These are phyloP conservation scores for Notoglanidium macrostoma DNA, from an alignment of 2,797 vertebrate genomes.

Conservation along the genomic window DNA sequence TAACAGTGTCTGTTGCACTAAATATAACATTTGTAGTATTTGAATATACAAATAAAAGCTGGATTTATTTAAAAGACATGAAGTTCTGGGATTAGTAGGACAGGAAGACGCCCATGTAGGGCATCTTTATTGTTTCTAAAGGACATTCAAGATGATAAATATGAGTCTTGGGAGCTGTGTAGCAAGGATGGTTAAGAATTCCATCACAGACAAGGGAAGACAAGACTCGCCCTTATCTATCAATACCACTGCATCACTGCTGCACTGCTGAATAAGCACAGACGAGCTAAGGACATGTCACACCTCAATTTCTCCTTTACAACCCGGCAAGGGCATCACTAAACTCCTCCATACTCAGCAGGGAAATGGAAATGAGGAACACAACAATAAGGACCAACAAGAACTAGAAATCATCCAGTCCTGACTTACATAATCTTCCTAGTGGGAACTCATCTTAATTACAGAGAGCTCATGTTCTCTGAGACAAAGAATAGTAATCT, in stretches of 20 bases:
- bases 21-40: not conserved
- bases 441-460: slow-evolving; percentile 38
- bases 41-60: not conserved
- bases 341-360: slow-evolving; percentile 12
- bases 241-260: slow-evolving; percentile 43
- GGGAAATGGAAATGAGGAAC: slow-evolving; percentile 48
- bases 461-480: slow-evolving; percentile 50
- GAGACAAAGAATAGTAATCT: not conserved
- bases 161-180: slow-evolving; percentile 23
- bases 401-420: not conserved
- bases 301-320: slow-evolving; percentile 17
- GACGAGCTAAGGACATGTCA: not conserved
- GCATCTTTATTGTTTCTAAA: slow-evolving; percentile 6
- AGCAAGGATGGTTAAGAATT: slow-evolving; percentile 19
- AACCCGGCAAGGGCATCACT: slow-evolving; percentile 41
- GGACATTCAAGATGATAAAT: slow-evolving; percentile 37
- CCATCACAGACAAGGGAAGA: slow-evolving; percentile 38
- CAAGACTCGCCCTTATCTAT: slow-evolving; percentile 41
- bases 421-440: slow-evolving; percentile 65
- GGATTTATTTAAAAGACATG: not conserved
- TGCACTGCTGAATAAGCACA: slow-evolving; percentile 43
- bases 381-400: slow-evolving; percentile 61
- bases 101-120: not conserved
- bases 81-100: not conserved
- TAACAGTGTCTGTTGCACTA: not conserved